Evolutionary conservation across 2,888 invertebrate genomes (phyloP).

Genomic region (Empis livida): DNA sequence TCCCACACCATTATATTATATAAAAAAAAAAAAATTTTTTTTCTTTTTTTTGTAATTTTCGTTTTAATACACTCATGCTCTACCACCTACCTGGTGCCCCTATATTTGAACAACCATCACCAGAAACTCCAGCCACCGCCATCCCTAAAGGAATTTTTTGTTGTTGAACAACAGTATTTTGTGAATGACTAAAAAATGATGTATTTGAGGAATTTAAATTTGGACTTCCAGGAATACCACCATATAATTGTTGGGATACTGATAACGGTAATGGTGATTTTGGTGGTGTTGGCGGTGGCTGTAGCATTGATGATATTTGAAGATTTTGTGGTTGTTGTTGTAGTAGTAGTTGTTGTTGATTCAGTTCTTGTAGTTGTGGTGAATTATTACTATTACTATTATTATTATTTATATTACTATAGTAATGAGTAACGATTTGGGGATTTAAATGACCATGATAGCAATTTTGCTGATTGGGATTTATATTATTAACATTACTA

Average conservation of each 20-base stretch:
- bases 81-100: slow-evolving; percentile 32
- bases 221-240: slow-evolving; percentile 22
- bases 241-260: slow-evolving; percentile 8
- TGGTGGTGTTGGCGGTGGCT: slow-evolving; percentile 14
- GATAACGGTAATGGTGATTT: slow-evolving; percentile 11
- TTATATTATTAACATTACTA: not conserved
- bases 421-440: slow-evolving; percentile 8
- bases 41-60: not conserved
- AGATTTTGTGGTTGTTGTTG: slow-evolving; percentile 8
- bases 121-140: slow-evolving; percentile 18
- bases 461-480: slow-evolving; percentile 2
- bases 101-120: slow-evolving; percentile 27
- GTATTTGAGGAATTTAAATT: slow-evolving; percentile 24
- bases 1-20: not conserved
- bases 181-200: slow-evolving; percentile 3
- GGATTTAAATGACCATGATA: slow-evolving; percentile 5
- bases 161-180: slow-evolving; percentile 8
- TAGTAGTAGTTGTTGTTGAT: slow-evolving; percentile 11
- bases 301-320: slow-evolving; percentile 8
- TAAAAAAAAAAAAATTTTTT: not conserved
- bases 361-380: slow-evolving; percentile 8
- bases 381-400: slow-evolving; percentile 1
- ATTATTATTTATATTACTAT: slow-evolving; percentile 10
- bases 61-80: slow-evolving; percentile 25
- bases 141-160: slow-evolving; percentile 17